Evolutionary conservation across 2,888 invertebrate species (phyloP).

Genomic region (Diarsia rubi): DNA sequence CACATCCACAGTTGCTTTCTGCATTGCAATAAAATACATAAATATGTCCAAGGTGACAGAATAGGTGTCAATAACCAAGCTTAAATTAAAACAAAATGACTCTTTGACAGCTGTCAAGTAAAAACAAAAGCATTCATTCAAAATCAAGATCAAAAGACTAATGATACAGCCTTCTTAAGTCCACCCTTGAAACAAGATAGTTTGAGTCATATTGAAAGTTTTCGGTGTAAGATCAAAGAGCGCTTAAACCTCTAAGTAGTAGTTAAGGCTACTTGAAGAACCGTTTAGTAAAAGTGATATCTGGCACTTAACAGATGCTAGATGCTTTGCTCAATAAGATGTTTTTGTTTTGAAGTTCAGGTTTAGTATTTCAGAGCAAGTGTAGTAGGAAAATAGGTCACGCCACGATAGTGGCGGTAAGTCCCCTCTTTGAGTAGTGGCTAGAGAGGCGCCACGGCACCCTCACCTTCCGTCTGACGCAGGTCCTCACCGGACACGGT

Average conservation of each 20-base stretch:
- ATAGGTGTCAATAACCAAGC: not conserved
- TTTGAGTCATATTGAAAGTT: slow-evolving; percentile 35
- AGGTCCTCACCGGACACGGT: too few relatives aligned
- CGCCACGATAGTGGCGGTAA: too few relatives aligned
- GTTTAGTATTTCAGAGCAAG: not conserved
- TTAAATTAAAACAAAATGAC: not conserved
- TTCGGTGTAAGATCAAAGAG: slow-evolving; percentile 37
- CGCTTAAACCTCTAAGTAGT: slow-evolving; percentile 31
- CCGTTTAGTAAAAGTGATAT: slow-evolving; percentile 33
- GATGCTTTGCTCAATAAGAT: not conserved
- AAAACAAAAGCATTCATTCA: not conserved
- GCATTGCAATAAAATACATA: too few relatives aligned
- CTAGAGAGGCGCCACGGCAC: too few relatives aligned
- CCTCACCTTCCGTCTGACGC: too few relatives aligned
- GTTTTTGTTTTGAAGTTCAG: slow-evolving; percentile 1
- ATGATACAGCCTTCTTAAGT: slow-evolving; percentile 8
- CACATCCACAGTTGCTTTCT: too few relatives aligned
- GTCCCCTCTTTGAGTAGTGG: too few relatives aligned
- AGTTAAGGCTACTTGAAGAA: slow-evolving; percentile 26
- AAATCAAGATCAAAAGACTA: slow-evolving; percentile 18
- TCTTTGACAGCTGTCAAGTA: slow-evolving; percentile 13
- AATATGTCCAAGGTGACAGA: not conserved
- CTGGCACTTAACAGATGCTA: not conserved
- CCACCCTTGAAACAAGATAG: slow-evolving; percentile 33
- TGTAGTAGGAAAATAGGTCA: too few relatives aligned